phyloP scores from a whole-genome alignment of 1,140 invertebrate genomes.

The Pseudomyrmex concolor region DNA sequence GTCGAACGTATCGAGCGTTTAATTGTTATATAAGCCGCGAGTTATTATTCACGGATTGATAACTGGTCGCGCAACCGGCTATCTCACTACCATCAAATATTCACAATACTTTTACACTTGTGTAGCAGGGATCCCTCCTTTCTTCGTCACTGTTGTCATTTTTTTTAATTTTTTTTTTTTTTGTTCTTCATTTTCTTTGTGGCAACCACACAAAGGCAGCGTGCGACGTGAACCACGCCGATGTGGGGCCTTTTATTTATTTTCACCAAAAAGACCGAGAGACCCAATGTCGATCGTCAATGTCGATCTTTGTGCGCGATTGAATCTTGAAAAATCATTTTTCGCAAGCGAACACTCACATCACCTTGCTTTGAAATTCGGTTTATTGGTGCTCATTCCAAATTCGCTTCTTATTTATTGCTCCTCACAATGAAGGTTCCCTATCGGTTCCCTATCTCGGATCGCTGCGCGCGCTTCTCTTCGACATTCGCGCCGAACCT shows the following conservation, averaged over 20 bases:
- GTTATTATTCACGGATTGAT: conserved; percentile 68
- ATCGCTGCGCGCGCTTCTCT: neutral
- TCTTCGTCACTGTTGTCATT: neutral
- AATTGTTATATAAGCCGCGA: conserved; percentile 3
- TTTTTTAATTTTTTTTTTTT: neutral
- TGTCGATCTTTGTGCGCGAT: neutral
- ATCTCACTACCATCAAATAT: conserved; percentile 80
- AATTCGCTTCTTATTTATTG: conserved; percentile 43
- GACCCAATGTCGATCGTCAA: neutral
- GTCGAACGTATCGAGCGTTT: conserved; percentile 14
- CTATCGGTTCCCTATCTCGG: too few species aligned
- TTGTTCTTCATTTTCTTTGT: neutral
- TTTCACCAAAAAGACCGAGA: neutral
- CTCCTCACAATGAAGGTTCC: neutral
- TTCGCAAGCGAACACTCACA: too few species aligned
- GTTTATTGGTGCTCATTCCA: neutral
- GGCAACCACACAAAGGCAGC: conserved; percentile 13
- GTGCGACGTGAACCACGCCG: neutral
- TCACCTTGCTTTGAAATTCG: neutral
- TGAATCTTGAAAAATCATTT: too few species aligned
- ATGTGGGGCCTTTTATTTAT: conserved; percentile 37
- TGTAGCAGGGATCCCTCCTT: conserved; percentile 37
- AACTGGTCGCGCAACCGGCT: conserved; percentile 82
- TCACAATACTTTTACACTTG: conserved; percentile 36
- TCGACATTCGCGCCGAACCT: neutral